Evolutionary conservation across 2,888 invertebrate genomes (phyloP).

Genomic region (Diarsia mendica): DNA sequence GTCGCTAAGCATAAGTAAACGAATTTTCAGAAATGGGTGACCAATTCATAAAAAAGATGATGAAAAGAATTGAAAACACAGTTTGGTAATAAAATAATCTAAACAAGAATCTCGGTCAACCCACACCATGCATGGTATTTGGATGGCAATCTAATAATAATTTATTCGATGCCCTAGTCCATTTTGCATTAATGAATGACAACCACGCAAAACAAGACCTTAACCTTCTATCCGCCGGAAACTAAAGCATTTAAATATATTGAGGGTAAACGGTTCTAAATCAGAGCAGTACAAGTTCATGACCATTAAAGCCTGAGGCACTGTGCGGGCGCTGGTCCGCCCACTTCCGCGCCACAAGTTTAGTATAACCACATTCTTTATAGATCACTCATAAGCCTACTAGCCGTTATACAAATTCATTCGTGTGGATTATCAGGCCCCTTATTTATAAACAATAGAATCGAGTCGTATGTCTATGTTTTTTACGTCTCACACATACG

Average conservation of each 20-base stretch:
- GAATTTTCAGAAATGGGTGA: not conserved
- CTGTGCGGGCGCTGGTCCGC: conserved; percentile 40
- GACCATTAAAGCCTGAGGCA: conserved; percentile 12
- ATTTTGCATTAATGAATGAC: conserved; percentile 3
- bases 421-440: not conserved
- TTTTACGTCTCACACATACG: too few species aligned
- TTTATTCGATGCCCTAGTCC: not conserved
- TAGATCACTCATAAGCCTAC: not conserved
- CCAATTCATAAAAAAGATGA: not conserved
- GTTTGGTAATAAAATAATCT: not conserved
- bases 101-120: not conserved
- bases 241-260: conserved; percentile 14
- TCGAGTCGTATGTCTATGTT: too few species aligned
- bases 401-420: not conserved
- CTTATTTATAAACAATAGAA: too few species aligned
- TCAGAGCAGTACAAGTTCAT: conserved; percentile 26
- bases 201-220: conserved; percentile 10
- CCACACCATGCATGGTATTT: not conserved
- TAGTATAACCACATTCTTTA: conserved; percentile 35
- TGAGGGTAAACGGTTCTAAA: conserved; percentile 8
- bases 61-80: not conserved
- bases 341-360: conserved; percentile 30
- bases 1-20: not conserved
- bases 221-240: conserved; percentile 21
- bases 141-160: not conserved